Conservation (phyloP, 2,113 vertebrate species). For the Halichoeres trimaculatus region DNA sequence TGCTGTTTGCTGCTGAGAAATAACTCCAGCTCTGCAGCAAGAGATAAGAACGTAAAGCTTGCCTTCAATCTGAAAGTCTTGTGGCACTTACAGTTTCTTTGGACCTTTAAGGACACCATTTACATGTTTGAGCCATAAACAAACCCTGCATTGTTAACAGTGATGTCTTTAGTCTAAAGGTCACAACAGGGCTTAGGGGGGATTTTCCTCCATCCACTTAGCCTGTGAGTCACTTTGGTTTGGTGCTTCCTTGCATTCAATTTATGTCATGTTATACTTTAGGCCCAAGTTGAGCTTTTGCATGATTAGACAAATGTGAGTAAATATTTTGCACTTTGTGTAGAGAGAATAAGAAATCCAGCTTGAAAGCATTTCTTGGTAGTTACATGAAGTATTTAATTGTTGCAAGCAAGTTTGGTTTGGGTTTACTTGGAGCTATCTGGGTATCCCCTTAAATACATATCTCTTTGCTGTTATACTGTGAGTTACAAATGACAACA, state of each 20-base stretch:
- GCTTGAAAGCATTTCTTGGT: background rate
- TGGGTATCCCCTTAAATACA: background rate
- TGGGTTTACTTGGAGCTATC: slow-evolving; percentile 3
- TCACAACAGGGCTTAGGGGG: background rate
- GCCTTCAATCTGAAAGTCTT: background rate
- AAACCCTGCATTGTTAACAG: background rate
- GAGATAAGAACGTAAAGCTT: background rate
- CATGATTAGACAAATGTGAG: background rate
- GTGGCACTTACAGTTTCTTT: slow-evolving; percentile 5
- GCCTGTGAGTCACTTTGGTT: background rate
- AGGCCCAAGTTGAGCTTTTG: slow-evolving; percentile 8
- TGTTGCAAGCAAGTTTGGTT: slow-evolving; percentile 2
- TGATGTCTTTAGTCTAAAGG: slow-evolving; percentile 1
- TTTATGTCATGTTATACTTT: background rate
- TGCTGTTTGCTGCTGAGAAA: slow-evolving; percentile 10
- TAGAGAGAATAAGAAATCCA: slow-evolving; percentile 10
- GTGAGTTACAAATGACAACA: slow-evolving; percentile 4
- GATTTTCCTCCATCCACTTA: background rate
- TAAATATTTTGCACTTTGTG: background rate
- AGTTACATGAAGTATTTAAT: background rate
- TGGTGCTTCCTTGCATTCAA: background rate
- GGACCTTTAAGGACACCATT: background rate
- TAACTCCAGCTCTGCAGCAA: slow-evolving; percentile 7
- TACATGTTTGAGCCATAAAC: slow-evolving; percentile 8
- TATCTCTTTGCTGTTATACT: slow-evolving; percentile 1